Percentiles rank a stretch among this genome's conserved stretches.
These are phyloP conservation scores for Haliclona indistincta DNA, from an alignment of 37 sponge, comb jelly and placozoan genomes.

Conservation along the genomic window DNA sequence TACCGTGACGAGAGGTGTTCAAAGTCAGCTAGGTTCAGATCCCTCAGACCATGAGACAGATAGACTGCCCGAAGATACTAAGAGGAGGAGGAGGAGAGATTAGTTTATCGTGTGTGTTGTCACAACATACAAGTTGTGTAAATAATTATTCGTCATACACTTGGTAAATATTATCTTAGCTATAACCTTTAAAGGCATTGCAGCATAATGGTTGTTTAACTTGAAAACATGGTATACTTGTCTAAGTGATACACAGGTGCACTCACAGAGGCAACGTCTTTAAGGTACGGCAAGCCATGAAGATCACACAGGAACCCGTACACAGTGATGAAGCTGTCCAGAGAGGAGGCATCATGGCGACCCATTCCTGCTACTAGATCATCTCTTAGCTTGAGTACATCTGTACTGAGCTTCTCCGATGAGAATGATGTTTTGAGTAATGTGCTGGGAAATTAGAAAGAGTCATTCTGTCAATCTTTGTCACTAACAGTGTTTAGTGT, in stretches of 20 bases:
- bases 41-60: constrained; percentile 60
- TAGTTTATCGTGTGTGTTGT: too few species aligned
- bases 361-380: constrained; percentile 56
- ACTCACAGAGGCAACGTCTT: constrained; percentile 67
- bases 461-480: not conserved
- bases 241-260: too few species aligned
- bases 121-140: not conserved
- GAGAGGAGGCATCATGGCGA: constrained; percentile 42
- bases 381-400: constrained; percentile 22
- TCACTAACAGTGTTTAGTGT: not conserved
- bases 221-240: constrained; percentile 2
- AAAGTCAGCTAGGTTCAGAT: constrained; percentile 71
- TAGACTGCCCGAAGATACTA: constrained; percentile 69
- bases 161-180: not conserved
- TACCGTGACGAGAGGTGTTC: constrained; percentile 47
- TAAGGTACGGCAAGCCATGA: constrained; percentile 44
- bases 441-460: constrained; percentile 11
- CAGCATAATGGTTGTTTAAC: not conserved
- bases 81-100: not conserved
- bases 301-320: constrained; percentile 75
- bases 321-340: constrained; percentile 64
- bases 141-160: not conserved
- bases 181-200: not conserved
- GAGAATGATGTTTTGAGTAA: constrained; percentile 35
- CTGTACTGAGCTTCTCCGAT: constrained; percentile 21